These are phyloP conservation scores for Rhinoderma darwinii DNA, from an alignment of 2,113 vertebrate genomes.

Conservation along the genomic window DNA sequence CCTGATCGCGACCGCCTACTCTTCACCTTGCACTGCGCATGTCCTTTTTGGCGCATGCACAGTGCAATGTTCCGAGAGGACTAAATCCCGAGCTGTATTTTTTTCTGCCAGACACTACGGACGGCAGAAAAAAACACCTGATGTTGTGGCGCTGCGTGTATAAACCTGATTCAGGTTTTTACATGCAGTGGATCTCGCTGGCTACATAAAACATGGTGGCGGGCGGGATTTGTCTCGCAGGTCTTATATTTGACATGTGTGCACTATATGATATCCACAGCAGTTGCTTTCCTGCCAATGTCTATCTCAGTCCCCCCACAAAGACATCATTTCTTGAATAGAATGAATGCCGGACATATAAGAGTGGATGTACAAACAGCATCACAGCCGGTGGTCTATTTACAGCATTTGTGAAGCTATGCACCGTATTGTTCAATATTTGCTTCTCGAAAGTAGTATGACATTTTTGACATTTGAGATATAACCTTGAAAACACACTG, in stretches of 20 bases:
- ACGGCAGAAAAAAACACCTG: too few relatives aligned
- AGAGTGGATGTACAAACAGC: not conserved
- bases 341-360: not conserved
- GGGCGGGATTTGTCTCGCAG: too few relatives aligned
- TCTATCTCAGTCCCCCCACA: not conserved
- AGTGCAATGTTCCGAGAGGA: too few relatives aligned
- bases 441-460: not conserved
- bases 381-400: not conserved
- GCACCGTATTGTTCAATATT: not conserved
- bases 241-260: not conserved
- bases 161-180: too few relatives aligned
- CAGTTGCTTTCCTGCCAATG: not conserved
- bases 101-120: too few relatives aligned
- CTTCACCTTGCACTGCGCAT: too few relatives aligned
- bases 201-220: too few relatives aligned
- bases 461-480: not conserved
- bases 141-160: too few relatives aligned
- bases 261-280: not conserved
- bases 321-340: not conserved
- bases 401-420: not conserved
- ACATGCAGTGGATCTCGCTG: too few relatives aligned
- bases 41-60: too few relatives aligned
- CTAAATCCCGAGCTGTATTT: too few relatives aligned
- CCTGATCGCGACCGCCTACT: too few relatives aligned
- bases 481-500: conserved; percentile 48